Conservation (phyloP, 1,140 invertebrate genomes). For the Lordiphosa collinella region DNA sequence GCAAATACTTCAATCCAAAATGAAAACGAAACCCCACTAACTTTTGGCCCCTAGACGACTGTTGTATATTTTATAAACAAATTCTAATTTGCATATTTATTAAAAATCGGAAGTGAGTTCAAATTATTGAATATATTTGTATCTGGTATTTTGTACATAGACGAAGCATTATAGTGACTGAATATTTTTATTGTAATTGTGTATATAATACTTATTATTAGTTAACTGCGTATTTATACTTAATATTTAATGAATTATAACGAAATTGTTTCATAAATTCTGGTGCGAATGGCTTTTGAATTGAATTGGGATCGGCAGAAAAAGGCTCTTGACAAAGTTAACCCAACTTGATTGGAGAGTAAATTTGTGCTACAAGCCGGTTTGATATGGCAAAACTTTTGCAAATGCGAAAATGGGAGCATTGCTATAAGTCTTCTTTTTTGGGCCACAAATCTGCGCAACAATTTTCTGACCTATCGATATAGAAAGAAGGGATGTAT, state of each 20-base stretch:
- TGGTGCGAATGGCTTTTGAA: not conserved
- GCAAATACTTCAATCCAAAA: conserved; percentile 28
- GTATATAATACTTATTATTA: conserved; percentile 76
- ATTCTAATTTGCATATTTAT: conserved; percentile 67
- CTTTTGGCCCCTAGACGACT: conserved; percentile 35
- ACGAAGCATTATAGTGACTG: conserved; percentile 73
- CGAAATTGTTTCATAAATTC: conserved; percentile 64
- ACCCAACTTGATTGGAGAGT: too few species aligned
- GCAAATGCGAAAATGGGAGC: too few species aligned
- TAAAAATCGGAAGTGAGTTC: conserved; percentile 44
- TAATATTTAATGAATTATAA: conserved; percentile 76
- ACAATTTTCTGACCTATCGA: too few species aligned
- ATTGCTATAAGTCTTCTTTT: too few species aligned
- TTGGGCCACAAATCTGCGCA: too few species aligned
- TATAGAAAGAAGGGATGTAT: too few species aligned
- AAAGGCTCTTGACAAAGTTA: too few species aligned
- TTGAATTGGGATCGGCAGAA: not conserved
- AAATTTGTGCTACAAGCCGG: too few species aligned
- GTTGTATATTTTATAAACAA: conserved; percentile 61
- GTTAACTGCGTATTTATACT: conserved; percentile 71
- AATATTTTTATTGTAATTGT: conserved; percentile 75
- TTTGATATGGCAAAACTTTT: too few species aligned
- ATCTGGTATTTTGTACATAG: conserved; percentile 63
- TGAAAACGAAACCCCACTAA: conserved; percentile 3
- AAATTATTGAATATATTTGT: conserved; percentile 41